A percentile compares a stretch with the other conserved stretches of the same genome.
Evolutionary conservation across 2,113 vertebrate genomes (phyloP).

Genomic region (Sardina pilchardus): DNA sequence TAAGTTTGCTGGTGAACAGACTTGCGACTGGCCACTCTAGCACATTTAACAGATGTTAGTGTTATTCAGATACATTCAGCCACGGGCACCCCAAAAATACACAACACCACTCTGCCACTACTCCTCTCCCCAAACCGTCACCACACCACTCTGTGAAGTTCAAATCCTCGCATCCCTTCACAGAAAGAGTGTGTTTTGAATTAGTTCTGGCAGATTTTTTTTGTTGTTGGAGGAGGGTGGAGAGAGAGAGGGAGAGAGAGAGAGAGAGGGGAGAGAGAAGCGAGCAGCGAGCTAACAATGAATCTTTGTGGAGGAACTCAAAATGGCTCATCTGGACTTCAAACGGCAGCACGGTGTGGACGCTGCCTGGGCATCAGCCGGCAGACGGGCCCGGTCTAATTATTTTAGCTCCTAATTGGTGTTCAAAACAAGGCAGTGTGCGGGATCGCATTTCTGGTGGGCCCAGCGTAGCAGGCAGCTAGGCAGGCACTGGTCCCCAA

Average conservation of each 20-base stretch:
- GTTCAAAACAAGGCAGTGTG: slow-evolving; percentile 26
- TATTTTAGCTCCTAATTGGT: slow-evolving; percentile 45
- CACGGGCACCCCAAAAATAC: neutral
- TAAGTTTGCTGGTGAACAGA: neutral
- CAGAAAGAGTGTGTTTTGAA: slow-evolving; percentile 37
- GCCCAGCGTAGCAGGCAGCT: neutral
- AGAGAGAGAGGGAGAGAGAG: neutral
- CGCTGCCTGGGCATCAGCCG: slow-evolving; percentile 29
- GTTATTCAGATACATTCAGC: neutral
- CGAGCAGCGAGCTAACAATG: slow-evolving; percentile 38
- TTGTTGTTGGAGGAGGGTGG: neutral
- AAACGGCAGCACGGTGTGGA: slow-evolving; percentile 25
- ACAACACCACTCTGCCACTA: neutral
- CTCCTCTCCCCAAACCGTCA: neutral
- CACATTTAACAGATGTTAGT: neutral
- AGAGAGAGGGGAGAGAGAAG: neutral
- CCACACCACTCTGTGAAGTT: slow-evolving; percentile 12
- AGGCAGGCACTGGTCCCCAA: neutral
- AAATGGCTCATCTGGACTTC: slow-evolving; percentile 49
- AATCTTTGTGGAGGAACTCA: slow-evolving; percentile 36
- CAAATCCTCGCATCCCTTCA: neutral
- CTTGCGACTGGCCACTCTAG: neutral
- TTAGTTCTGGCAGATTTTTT: slow-evolving; percentile 42
- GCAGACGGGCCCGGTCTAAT: slow-evolving; percentile 46
- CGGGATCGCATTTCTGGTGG: neutral